Conservation (phyloP, 2,888 invertebrate genomes). For the Criorhina ranunculi region DNA sequence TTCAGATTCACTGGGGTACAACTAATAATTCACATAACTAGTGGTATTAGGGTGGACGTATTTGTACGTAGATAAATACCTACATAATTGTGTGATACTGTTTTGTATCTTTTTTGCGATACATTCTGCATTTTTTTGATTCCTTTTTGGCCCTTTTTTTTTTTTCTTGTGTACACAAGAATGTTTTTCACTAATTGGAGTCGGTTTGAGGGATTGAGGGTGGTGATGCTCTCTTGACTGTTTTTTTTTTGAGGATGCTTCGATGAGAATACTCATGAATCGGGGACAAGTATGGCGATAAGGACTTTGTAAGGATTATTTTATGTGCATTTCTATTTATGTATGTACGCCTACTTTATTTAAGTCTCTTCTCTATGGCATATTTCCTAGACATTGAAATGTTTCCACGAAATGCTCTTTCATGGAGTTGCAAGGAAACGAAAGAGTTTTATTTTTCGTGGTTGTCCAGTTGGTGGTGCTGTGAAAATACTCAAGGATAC, state of each 20-base stretch:
- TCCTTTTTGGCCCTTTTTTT: conserved; percentile 8
- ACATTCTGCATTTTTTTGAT: conserved; percentile 7
- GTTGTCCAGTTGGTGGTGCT: background rate
- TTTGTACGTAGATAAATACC: background rate
- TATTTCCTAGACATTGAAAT: conserved; percentile 37
- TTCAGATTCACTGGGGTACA: conserved; percentile 39
- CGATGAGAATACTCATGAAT: conserved; percentile 49
- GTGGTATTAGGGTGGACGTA: conserved; percentile 18
- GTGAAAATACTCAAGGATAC: conserved; percentile 7
- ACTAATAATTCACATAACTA: conserved; percentile 40
- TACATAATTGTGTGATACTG: conserved; percentile 1
- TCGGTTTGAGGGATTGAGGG: conserved; percentile 29
- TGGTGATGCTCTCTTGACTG: conserved; percentile 26
- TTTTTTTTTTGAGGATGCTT: conserved; percentile 26
- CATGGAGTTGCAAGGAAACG: conserved; percentile 3
- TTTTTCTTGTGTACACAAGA: conserved; percentile 26
- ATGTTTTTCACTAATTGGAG: conserved; percentile 64
- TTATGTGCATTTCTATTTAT: conserved; percentile 14
- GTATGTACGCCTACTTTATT: conserved; percentile 18
- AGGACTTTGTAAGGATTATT: conserved; percentile 37
- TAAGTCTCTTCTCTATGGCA: background rate
- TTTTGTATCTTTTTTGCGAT: conserved; percentile 29
- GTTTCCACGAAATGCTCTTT: background rate
- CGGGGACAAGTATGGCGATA: conserved; percentile 47
- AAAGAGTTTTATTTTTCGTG: background rate